phyloP scores from a whole-genome alignment of 2,888 invertebrate species.

The Diploptera punctata region DNA sequence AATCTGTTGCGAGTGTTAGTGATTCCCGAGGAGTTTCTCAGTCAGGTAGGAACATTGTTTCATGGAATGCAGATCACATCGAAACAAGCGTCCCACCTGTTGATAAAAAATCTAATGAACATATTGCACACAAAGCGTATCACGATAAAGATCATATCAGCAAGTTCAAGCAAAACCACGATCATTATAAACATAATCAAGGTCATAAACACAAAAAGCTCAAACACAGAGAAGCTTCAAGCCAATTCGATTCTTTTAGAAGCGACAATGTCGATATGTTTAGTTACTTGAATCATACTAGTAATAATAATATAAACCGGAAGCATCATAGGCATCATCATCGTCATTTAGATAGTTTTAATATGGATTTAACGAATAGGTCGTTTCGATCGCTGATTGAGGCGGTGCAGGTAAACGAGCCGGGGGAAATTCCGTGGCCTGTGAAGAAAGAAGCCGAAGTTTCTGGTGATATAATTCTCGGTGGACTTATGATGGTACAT shows the following conservation, averaged over 20 bases:
- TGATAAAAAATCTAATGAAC: neutral
- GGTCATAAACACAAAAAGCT: neutral
- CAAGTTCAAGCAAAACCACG: neutral
- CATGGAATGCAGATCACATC: too few relatives aligned
- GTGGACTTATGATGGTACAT: constrained; percentile 95
- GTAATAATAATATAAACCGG: neutral
- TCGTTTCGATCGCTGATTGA: constrained; percentile 22
- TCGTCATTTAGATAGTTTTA: neutral
- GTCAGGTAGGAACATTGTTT: neutral
- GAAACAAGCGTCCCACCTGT: too few relatives aligned
- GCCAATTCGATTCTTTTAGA: neutral
- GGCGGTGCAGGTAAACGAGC: neutral
- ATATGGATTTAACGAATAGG: neutral
- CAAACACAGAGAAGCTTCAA: neutral
- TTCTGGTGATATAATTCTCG: constrained; percentile 87
- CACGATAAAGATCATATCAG: neutral
- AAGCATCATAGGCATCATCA: neutral
- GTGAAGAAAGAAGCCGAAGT: constrained; percentile 86
- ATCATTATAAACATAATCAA: neutral
- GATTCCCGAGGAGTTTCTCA: neutral
- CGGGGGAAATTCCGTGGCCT: constrained; percentile 65
- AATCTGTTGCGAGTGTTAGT: too few relatives aligned
- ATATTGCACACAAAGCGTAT: neutral
- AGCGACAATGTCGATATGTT: neutral
- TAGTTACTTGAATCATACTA: neutral